These are phyloP conservation scores for Sminthurides bifidus DNA, from an alignment of 1,140 invertebrate genomes.

Conservation along the genomic window DNA sequence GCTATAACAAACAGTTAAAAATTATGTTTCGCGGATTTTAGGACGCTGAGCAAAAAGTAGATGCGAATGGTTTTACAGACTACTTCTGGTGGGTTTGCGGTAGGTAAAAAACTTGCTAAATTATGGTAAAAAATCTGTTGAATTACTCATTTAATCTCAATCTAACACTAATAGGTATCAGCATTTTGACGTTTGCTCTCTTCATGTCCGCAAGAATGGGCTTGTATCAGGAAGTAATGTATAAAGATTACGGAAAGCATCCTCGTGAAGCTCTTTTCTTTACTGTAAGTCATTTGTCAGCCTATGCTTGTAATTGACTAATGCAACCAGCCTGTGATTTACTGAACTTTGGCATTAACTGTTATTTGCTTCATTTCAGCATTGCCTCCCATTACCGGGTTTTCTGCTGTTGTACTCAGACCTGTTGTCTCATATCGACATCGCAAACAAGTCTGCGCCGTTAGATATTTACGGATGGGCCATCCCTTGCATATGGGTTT, in stretches of 20 bases:
- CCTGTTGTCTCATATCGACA: slow-evolving; percentile 52
- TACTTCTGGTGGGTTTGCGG: neutral
- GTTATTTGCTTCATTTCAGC: slow-evolving; percentile 41
- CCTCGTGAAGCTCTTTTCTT: slow-evolving; percentile 89
- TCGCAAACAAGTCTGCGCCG: slow-evolving; percentile 35
- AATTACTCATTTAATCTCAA: slow-evolving; percentile 1
- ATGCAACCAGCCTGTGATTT: neutral
- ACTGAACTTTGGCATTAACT: neutral
- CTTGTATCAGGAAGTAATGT: slow-evolving; percentile 87
- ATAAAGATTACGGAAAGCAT: slow-evolving; percentile 79
- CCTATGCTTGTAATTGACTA: slow-evolving; percentile 1
- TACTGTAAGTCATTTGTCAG: slow-evolving; percentile 46
- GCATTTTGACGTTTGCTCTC: slow-evolving; percentile 71
- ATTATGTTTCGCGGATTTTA: no score
- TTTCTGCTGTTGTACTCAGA: slow-evolving; percentile 64
- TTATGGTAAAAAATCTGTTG: neutral
- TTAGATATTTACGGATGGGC: slow-evolving; percentile 37
- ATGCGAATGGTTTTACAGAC: neutral
- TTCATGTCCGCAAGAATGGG: slow-evolving; percentile 92
- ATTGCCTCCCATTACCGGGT: slow-evolving; percentile 73
- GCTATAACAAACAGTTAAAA: no score
- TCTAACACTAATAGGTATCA: slow-evolving; percentile 50
- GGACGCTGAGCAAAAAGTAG: no score
- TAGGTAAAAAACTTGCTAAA: neutral
- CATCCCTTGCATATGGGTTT: slow-evolving; percentile 64